Evolutionary conservation across 2,888 invertebrate species (phyloP), one percentile per base, ranked within the genome.

Genomic region (Blastobasis lacticolella): DNA sequence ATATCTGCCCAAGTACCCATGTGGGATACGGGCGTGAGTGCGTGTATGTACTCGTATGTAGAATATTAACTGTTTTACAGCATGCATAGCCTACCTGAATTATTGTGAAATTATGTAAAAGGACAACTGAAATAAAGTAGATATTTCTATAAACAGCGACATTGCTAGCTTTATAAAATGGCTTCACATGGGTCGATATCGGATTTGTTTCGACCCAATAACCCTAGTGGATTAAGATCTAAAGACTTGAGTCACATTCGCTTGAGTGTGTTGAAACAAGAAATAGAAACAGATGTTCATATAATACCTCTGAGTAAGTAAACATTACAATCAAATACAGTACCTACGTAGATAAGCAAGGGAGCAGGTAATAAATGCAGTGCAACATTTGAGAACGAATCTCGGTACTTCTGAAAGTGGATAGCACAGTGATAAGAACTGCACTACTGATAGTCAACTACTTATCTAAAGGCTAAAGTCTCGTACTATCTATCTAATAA

Each of bases 261-360:
- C n/a, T 69, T 91, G 46, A 84, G 80, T 59, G 78, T 89, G 58
- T 78, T 91, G 56, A 89, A 90, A 64, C 88, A 83, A 63, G 91
- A 91, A 71, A 90, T 91, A 56, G 79, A 88, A 51, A 91, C 91
- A 1, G 88, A 91, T 51, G 60, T 78, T 49, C 91, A 91, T 60
- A 74, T 88, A 23, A 80, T 90, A 51, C 75, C 90, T 10, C 59
- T 88, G 36, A 66, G 87, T 88, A 66, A 79, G 82, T 76, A 53
- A 37, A 23, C 23, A 23, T 23, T 23, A 23, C 23, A 23, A 23
- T 23, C 23, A 23, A 23, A 23, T 23, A 23, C 23, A 23, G 23
- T 23, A 8, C 10, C 10, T 7, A 45, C 6, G 42, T 54, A 47
- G 41, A 10, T 41, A 38, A 36, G 47, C 23, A 46, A 37, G n/a